phyloP scores from a whole-genome alignment of 2,888 invertebrate species.

The Dione vanillae region DNA sequence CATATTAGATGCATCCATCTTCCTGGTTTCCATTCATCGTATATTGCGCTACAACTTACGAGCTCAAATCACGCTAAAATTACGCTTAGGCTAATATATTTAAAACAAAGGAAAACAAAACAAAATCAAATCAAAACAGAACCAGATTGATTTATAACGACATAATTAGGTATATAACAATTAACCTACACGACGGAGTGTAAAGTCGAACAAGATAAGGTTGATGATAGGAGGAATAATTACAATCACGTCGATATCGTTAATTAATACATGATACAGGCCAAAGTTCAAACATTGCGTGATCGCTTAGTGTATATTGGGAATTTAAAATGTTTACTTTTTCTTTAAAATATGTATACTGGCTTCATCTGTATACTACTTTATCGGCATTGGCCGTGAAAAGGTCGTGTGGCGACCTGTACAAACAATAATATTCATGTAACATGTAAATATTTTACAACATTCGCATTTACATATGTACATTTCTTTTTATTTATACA shows the following conservation, averaged over 20 bases:
- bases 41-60: background rate
- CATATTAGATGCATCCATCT: background rate
- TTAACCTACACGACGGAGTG: constrained; percentile 20
- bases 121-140: background rate
- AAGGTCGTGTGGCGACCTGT: background rate
- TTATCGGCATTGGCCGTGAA: constrained; percentile 15
- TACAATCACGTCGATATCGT: constrained; percentile 26
- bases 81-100: background rate
- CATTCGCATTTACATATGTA: background rate
- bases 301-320: constrained; percentile 28
- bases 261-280: constrained; percentile 31
- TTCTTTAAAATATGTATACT: background rate
- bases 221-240: constrained; percentile 6
- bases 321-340: constrained; percentile 19
- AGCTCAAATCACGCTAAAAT: no score
- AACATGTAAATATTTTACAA: constrained; percentile 8
- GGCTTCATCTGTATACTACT: background rate
- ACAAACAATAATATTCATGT: constrained; percentile 18
- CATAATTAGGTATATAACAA: constrained; percentile 9
- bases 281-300: constrained; percentile 36
- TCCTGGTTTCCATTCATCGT: background rate
- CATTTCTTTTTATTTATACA: background rate
- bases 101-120: background rate
- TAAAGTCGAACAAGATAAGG: constrained; percentile 24
- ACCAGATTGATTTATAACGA: background rate